These are phyloP conservation scores for Cosmia pyralina DNA, from an alignment of 2,888 invertebrate genomes.

Conservation along the genomic window DNA sequence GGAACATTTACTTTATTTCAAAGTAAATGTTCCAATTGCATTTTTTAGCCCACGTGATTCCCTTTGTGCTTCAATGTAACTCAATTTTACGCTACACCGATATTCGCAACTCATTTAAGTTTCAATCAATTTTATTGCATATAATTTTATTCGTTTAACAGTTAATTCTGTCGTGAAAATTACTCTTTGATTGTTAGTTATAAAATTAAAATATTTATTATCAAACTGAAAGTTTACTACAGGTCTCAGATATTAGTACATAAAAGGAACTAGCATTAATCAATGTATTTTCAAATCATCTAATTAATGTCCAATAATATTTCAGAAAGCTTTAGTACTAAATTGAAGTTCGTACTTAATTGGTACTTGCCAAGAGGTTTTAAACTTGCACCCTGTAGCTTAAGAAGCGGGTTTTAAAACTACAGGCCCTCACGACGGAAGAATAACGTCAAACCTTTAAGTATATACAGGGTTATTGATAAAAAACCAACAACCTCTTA, in stretches of 20 bases:
- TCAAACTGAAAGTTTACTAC: background rate
- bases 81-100: constrained; percentile 23
- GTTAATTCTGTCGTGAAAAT: background rate
- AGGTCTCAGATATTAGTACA: background rate
- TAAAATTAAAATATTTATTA: background rate
- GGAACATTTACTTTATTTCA: background rate
- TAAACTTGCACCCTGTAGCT: too few species aligned
- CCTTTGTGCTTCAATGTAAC: constrained; percentile 4
- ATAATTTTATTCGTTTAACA: constrained; percentile 5
- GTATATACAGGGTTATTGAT: background rate
- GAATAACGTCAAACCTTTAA: background rate
- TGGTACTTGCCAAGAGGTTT: too few species aligned
- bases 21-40: too few species aligned
- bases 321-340: background rate
- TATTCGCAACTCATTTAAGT: constrained; percentile 22
- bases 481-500: too few species aligned
- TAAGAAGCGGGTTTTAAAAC: background rate
- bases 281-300: background rate
- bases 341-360: too few species aligned
- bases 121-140: constrained; percentile 22
- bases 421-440: background rate
- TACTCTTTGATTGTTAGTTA: constrained; percentile 1
- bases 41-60: background rate
- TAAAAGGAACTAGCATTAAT: background rate
- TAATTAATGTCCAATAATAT: background rate